Evolutionary conservation across 2,888 invertebrate genomes (phyloP).

Genomic region (Oegoconia quadripuncta): DNA sequence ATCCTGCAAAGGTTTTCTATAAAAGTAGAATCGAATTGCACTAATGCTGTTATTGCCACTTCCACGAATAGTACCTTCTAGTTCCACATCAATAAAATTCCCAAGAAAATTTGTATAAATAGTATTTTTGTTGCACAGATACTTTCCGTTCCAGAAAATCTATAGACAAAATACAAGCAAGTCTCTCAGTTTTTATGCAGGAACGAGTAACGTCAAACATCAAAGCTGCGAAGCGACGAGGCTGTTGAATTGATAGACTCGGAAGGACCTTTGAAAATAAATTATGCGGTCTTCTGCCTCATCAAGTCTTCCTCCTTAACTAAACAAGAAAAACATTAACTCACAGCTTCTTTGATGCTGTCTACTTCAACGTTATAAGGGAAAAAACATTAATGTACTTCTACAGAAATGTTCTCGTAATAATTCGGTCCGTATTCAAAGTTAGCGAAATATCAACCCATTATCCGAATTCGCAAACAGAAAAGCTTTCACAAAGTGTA

Average conservation of each 20-base stretch:
- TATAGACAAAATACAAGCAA: no score
- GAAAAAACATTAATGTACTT: neutral
- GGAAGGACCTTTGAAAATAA: neutral
- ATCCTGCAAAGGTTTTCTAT: no score
- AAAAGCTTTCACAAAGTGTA: conserved; percentile 1
- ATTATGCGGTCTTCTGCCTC: neutral
- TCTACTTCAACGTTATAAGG: neutral
- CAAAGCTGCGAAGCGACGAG: neutral
- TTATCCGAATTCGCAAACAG: conserved; percentile 1
- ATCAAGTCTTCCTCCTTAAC: neutral
- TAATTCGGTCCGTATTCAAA: neutral
- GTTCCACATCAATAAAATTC: no score
- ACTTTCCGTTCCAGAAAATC: no score
- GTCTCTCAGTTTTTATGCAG: no score
- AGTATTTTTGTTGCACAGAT: no score
- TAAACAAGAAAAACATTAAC: neutral
- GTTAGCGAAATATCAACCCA: neutral
- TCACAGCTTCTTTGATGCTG: neutral
- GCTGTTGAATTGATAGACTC: neutral
- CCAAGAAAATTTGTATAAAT: no score
- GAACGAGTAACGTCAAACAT: neutral
- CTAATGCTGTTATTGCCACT: no score
- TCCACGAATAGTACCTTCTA: no score
- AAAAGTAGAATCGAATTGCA: no score
- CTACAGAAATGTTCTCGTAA: neutral